Base-by-base conservation (phyloP, 2,797 vertebrate genomes). In the Acridotheres tristis region DNA sequence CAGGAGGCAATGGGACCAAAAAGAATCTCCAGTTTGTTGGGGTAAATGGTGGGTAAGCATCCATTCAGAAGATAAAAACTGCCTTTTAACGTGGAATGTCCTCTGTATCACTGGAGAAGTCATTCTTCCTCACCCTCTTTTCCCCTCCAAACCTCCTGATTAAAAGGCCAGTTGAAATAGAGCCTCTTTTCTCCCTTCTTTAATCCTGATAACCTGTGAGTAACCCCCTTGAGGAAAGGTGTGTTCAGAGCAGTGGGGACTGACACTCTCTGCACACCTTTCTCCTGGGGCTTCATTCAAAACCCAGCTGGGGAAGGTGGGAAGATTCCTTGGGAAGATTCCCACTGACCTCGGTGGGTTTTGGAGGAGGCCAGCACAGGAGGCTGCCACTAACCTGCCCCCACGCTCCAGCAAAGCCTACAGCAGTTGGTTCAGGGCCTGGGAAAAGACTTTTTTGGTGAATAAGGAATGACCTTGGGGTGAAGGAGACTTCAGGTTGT, bases 21-120 rank as follows among this genome's bases (percentile, higher is more conserved):
- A 99, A 99, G 98, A 99, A 99, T 98, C 99, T 99, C 94, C 99
- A 99, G 97, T 99, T 99, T 98, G 99, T 99, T 97, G 99, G 99
- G 93, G 99, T 99, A 98, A 99, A 99, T 96, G 99, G 99, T 99
- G 99, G 99, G 99, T 99, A 99, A 99, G 98, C 97, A 98, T 97
- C 97, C 5, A 48, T 93, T 94, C 53, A 95, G 95, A 95, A 95
- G 92, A 86, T 34, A 58, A 94, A 93, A 95, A 23, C 85, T 88
- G 74, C 68, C 75, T 97, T 94, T 90, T 84, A 50, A 79, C 5
- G 4, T 69, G 45, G 78, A 38, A 51, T 53, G 38, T 67, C 75
- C 45, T 92, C 65, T 95, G 69, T 90, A 47, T 48, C 0, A 3
- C 88, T 94, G 90, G 66, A 94, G 71, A 83, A 80, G 67, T 75